Evolutionary conservation across 2,113 vertebrate genomes (phyloP).

Genomic region (Crotalus tigris): DNA sequence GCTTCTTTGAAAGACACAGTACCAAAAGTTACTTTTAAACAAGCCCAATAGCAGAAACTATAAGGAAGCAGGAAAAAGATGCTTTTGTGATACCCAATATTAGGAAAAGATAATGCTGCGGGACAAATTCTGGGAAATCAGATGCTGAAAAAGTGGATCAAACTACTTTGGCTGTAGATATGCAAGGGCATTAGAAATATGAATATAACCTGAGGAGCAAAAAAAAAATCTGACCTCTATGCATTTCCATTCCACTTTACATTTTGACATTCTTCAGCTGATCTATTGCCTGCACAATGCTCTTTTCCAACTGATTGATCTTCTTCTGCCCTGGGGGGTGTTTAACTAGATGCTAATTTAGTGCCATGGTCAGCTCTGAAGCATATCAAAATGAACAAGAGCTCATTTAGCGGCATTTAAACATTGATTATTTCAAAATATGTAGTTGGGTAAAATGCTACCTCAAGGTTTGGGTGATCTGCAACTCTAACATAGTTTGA

Average conservation of each 20-base stretch:
- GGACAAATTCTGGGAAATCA: neutral
- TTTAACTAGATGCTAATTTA: constrained; percentile 49
- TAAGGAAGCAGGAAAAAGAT: neutral
- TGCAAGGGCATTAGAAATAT: constrained; percentile 9
- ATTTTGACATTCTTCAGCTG: neutral
- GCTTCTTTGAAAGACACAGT: neutral
- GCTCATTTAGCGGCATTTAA: neutral
- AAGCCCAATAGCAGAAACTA: neutral
- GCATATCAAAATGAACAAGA: constrained; percentile 29
- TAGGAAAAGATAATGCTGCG: neutral
- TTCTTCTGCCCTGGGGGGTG: neutral
- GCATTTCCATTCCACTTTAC: constrained; percentile 22
- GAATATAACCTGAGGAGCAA: neutral
- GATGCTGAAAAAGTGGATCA: neutral
- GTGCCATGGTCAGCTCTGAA: constrained; percentile 22
- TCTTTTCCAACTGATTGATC: constrained; percentile 13
- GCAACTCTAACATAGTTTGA: accelerated
- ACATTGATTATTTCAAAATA: neutral
- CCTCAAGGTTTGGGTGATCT: accelerated
- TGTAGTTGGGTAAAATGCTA: accelerated
- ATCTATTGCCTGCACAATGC: neutral
- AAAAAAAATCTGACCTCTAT: neutral
- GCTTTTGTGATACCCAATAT: neutral
- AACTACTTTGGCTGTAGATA: neutral
- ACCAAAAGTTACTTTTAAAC: neutral